These are phyloP conservation scores for Macrosiphum euphorbiae DNA, from an alignment of 2,888 invertebrate genomes.

Conservation along the genomic window DNA sequence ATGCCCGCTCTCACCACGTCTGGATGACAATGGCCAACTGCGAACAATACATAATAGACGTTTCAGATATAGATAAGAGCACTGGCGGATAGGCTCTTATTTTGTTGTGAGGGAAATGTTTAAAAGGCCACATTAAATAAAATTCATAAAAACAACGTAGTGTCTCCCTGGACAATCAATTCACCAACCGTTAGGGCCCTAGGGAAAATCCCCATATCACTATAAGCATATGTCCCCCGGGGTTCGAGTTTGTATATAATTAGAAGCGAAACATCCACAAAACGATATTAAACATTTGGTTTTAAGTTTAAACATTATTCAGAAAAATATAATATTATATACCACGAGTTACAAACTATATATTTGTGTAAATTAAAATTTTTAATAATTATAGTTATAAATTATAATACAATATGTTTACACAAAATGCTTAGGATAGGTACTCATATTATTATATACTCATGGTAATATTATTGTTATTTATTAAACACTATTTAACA, in stretches of 20 bases:
- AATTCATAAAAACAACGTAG: not conserved
- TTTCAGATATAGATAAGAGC: not conserved
- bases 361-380: not conserved
- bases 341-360: not conserved
- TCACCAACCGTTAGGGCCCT: not conserved
- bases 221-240: not conserved
- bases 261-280: not conserved
- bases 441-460: not conserved
- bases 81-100: not conserved
- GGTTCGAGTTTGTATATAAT: not conserved
- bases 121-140: not conserved
- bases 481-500: too few species aligned
- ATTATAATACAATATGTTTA: not conserved
- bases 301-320: not conserved
- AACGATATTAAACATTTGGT: not conserved
- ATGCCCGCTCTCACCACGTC: slow-evolving; percentile 91
- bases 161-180: not conserved
- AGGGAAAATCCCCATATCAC: not conserved
- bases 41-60: slow-evolving; percentile 68
- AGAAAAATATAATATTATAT: not conserved
- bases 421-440: not conserved
- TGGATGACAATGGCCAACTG: slow-evolving; percentile 98
- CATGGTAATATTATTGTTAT: not conserved
- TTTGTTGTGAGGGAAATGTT: not conserved
- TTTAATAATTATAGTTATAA: not conserved